Conservation (phyloP, 2,113 vertebrate genomes). For the Corydoras maculifer region DNA sequence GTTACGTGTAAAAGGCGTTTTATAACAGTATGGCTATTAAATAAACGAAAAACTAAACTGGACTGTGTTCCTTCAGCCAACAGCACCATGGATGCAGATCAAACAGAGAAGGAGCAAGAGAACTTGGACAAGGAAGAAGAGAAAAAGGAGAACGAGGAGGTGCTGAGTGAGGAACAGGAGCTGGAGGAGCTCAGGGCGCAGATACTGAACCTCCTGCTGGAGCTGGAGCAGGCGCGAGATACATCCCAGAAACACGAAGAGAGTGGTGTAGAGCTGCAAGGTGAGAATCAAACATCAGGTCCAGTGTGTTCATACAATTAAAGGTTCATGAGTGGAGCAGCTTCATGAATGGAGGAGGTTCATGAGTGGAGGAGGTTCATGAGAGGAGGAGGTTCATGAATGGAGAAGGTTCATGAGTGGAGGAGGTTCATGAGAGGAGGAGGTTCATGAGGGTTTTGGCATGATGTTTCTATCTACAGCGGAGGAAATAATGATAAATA, state of each 20-base stretch:
- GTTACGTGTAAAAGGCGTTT: neutral
- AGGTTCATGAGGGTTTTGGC: no score
- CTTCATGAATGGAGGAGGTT: no score
- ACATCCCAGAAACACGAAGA: constrained; percentile 76
- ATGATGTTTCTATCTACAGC: no score
- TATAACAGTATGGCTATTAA: constrained; percentile 40
- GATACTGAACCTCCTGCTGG: constrained; percentile 76
- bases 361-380: no score
- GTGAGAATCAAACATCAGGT: constrained; percentile 53
- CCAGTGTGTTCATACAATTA: no score
- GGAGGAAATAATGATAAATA: no score
- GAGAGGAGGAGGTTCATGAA: no score
- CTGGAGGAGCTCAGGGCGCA: constrained; percentile 76
- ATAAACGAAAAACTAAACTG: constrained; percentile 60
- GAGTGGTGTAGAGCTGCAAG: constrained; percentile 77
- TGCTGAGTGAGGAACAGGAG: constrained; percentile 71
- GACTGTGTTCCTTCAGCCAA: constrained; percentile 41
- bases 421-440: no score
- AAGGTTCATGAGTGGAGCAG: no score
- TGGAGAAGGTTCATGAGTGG: no score
- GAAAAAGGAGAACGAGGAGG: constrained; percentile 51
- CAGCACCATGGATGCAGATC: constrained; percentile 56
- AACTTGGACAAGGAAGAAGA: constrained; percentile 59
- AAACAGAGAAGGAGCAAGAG: constrained; percentile 65
- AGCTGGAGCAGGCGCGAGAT: constrained; percentile 77